These are phyloP conservation scores for Drosophila bunnanda DNA, from an alignment of 2,888 invertebrate genomes.

Conservation along the genomic window DNA sequence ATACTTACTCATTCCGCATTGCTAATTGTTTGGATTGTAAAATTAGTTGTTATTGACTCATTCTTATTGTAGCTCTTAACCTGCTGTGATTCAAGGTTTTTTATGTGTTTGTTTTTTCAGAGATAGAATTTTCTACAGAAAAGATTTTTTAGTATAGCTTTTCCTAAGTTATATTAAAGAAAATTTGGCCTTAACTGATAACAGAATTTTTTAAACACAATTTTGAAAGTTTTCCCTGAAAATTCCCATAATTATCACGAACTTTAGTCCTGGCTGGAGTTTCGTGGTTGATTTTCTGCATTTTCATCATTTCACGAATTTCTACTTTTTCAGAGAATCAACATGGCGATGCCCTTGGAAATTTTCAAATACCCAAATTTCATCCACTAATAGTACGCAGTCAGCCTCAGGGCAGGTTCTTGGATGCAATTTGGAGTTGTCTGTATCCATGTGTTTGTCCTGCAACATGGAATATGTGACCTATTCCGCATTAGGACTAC, in stretches of 20 bases:
- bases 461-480: conserved; percentile 90
- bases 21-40: not conserved
- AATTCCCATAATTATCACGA: not conserved
- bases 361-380: conserved; percentile 84
- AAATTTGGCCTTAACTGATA: not conserved
- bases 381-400: conserved; percentile 14
- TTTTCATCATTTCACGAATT: conserved; percentile 86
- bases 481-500: conserved; percentile 94
- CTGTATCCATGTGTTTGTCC: too few relatives aligned
- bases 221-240: not conserved
- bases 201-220: not conserved
- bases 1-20: not conserved
- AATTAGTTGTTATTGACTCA: not conserved
- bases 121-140: not conserved
- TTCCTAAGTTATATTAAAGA: not conserved
- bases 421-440: conserved; percentile 2
- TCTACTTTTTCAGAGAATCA: conserved; percentile 84
- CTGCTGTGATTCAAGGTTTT: not conserved
- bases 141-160: not conserved
- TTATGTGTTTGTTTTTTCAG: not conserved
- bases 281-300: conserved; percentile 89
- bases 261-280: conserved; percentile 85
- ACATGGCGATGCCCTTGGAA: conserved; percentile 91
- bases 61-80: not conserved
- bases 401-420: conserved; percentile 87